phyloP scores from a whole-genome alignment of 2,797 vertebrate genomes.

The Lithobates sylvaticus region DNA sequence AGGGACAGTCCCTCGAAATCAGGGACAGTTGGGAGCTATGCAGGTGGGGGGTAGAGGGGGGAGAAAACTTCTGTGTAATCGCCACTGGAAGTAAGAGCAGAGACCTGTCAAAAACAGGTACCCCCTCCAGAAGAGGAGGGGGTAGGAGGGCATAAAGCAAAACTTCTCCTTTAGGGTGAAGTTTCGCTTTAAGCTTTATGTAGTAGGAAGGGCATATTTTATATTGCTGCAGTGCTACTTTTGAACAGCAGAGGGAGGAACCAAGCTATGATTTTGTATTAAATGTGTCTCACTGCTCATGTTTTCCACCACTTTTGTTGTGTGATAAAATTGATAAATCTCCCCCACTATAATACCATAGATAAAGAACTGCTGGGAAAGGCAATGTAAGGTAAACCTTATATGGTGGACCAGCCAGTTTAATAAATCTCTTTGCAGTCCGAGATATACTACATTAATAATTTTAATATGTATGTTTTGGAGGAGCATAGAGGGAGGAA shows the following conservation, averaged over 20 bases:
- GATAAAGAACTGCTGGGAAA: neutral
- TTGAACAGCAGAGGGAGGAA: neutral
- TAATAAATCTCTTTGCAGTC: slow-evolving; percentile 32
- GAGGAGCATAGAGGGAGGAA: neutral
- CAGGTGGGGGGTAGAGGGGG: too few relatives aligned
- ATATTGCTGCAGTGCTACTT: neutral
- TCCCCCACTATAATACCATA: neutral
- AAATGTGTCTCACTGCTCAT: neutral
- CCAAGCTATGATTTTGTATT: neutral
- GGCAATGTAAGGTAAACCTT: slow-evolving; percentile 2
- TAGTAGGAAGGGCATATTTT: neutral
- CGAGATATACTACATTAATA: slow-evolving; percentile 27
- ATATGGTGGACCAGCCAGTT: neutral
- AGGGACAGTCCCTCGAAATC: too few relatives aligned
- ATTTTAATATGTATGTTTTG: slow-evolving; percentile 17
- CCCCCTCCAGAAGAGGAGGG: too few relatives aligned
- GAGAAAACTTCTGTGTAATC: too few relatives aligned
- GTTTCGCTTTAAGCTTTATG: too few relatives aligned
- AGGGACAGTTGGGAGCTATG: too few relatives aligned
- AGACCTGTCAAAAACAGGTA: too few relatives aligned
- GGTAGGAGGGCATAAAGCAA: too few relatives aligned
- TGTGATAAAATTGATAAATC: neutral
- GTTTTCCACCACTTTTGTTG: neutral
- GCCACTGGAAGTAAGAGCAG: too few relatives aligned
- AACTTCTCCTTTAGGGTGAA: too few relatives aligned